Evolutionary conservation across 2,888 invertebrate genomes (phyloP).

Genomic region (Melanchra persicariae): DNA sequence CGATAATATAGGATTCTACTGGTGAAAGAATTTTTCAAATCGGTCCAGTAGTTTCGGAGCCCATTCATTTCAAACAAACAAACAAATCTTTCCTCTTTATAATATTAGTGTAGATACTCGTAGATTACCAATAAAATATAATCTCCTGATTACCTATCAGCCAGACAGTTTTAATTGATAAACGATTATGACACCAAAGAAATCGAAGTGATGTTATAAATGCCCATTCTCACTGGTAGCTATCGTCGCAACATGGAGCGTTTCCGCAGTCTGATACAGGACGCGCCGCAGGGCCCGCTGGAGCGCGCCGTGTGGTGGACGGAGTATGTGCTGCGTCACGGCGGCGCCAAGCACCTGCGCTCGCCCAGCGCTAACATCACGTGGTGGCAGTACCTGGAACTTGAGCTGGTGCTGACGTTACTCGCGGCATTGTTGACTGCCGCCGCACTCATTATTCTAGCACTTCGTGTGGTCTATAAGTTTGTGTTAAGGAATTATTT

Average conservation of each 20-base stretch:
- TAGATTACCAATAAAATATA: slow-evolving; percentile 1
- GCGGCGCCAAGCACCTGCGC: slow-evolving; percentile 80
- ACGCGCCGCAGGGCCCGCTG: slow-evolving; percentile 61
- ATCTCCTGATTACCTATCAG: background rate
- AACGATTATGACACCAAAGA: background rate
- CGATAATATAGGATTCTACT: too few relatives aligned
- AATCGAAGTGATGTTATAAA: slow-evolving; percentile 42
- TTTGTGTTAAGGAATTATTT: slow-evolving; percentile 1
- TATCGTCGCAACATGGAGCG: slow-evolving; percentile 48
- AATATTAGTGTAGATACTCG: too few relatives aligned
- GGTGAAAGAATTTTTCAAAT: too few relatives aligned
- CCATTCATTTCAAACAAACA: too few relatives aligned
- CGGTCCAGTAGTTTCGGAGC: too few relatives aligned
- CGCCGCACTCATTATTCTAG: background rate
- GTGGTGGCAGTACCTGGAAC: slow-evolving; percentile 66
- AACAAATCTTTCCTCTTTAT: too few relatives aligned
- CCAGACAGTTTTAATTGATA: too few relatives aligned
- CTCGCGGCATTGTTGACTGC: slow-evolving; percentile 12
- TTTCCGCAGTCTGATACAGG: slow-evolving; percentile 36
- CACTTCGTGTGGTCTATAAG: slow-evolving; percentile 10
- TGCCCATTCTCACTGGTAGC: slow-evolving; percentile 40
- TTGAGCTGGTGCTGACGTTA: slow-evolving; percentile 62
- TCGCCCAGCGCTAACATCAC: slow-evolving; percentile 74
- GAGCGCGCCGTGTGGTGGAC: slow-evolving; percentile 81
- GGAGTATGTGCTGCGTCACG: slow-evolving; percentile 79